Evolutionary conservation across 2,797 vertebrate genomes (phyloP), one percentile per base, ranked within the genome.

Genomic region (Steatocranus sp.): DNA sequence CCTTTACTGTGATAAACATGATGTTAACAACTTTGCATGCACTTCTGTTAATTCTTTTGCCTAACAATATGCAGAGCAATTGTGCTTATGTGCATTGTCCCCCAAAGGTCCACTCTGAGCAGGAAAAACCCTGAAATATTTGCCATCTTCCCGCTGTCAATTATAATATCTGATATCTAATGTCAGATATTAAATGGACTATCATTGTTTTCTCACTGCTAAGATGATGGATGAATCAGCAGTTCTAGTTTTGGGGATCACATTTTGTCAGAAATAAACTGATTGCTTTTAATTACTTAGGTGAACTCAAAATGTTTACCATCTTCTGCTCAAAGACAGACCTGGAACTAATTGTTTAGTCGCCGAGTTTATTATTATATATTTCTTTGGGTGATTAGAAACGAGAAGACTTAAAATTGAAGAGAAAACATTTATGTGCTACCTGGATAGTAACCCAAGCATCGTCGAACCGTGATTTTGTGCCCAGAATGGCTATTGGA

Each of bases 381-480:
- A 25, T 43, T 43, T 46, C 6, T 46, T 43, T 18, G 23, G 23
- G 38, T 25, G 10, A 70, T 70, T 68, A 41, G 17, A 46, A 18
- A 18, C 3, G 7, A 46, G 23, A 70, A 27, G 6, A 70, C 15
- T 43, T 46, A 27, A 46, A 46, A 27, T 27, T 18, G 38, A 27
- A 30, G 15, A 8, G 10, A 17, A 70, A 70, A 46, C 30, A 46
- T 43, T 15, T 68, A 41, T 43, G 20, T 68, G 20, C 20, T 25
- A 23, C 20, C 20, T 68, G 63, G 20, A 68, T 68, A 17, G 38
- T 7, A 17, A 41, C 20, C 1, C 14, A 43, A 68, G 20, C 38
- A 25, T 43, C 0, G 14, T 43, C 3, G 1, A 46, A 38, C 66
- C 0, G 0, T 46, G 41, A 11, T 25, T 70, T 25, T 17, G 5